Evolutionary conservation across 2,888 invertebrate genomes (phyloP).

Genomic region (Meliscaeva auricollis): DNA sequence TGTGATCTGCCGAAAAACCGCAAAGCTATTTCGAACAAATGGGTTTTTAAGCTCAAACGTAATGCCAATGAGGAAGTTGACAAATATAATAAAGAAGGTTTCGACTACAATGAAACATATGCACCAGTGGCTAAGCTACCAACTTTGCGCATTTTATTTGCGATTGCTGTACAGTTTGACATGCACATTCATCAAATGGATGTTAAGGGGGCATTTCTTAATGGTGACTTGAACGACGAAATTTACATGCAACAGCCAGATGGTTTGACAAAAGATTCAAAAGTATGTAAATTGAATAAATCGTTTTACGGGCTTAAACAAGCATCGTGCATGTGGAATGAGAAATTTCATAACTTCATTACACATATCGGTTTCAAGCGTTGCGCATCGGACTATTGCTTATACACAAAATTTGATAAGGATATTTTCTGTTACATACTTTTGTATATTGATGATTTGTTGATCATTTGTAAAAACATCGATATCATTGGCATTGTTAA

Average conservation of each 20-base stretch:
- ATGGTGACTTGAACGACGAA: neutral
- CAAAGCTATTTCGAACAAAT: slow-evolving; percentile 34
- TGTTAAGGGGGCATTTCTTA: neutral
- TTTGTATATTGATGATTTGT: slow-evolving; percentile 3
- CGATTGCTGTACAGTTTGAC: neutral
- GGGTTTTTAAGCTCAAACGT: slow-evolving; percentile 46
- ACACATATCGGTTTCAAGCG: neutral
- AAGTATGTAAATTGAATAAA: slow-evolving; percentile 46
- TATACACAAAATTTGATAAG: slow-evolving; percentile 14
- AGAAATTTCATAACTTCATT: slow-evolving; percentile 4
- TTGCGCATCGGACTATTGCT: slow-evolving; percentile 13
- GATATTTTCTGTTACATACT: neutral
- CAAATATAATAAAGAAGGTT: slow-evolving; percentile 50
- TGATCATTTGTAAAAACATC: neutral
- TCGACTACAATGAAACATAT: slow-evolving; percentile 51
- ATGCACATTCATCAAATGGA: slow-evolving; percentile 13
- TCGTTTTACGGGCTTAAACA: slow-evolving; percentile 60
- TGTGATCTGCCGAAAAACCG: slow-evolving; percentile 38
- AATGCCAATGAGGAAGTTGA: slow-evolving; percentile 30
- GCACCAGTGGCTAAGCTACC: neutral
- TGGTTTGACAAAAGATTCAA: slow-evolving; percentile 30
- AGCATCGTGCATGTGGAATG: slow-evolving; percentile 39
- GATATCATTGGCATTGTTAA: neutral
- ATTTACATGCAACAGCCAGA: slow-evolving; percentile 3
- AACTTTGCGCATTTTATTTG: neutral